Percentiles rank a stretch among this genome's conserved stretches.
Evolutionary conservation across 2,797 vertebrate genomes (phyloP).

Genomic region (Euthynnus affinis): DNA sequence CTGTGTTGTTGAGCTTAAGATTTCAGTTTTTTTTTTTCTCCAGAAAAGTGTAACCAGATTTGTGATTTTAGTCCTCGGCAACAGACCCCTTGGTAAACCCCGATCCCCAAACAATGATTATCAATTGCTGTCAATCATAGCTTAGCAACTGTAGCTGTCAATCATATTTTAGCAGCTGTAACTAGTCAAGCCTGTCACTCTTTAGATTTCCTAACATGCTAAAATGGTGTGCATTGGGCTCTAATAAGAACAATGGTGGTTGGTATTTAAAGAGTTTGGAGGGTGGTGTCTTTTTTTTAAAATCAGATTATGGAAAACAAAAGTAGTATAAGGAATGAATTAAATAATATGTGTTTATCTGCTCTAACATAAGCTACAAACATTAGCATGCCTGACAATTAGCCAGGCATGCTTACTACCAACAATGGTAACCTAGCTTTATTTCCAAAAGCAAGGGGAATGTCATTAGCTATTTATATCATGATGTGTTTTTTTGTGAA

Average conservation of each 20-base stretch:
- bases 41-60: constrained; percentile 3
- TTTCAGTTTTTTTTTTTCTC: background rate
- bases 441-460: background rate
- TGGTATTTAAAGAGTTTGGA: background rate
- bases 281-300: background rate
- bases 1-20: background rate
- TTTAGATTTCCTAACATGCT: background rate
- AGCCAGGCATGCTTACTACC: background rate
- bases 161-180: background rate
- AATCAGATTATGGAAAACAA: background rate
- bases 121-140: background rate
- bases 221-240: too few relatives aligned
- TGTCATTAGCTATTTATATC: background rate
- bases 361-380: background rate
- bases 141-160: background rate
- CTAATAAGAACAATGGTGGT: too few relatives aligned
- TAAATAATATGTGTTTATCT: background rate
- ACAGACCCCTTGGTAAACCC: constrained; percentile 4
- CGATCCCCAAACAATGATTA: too few relatives aligned
- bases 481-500: background rate
- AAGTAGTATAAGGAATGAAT: background rate
- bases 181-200: background rate
- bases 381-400: background rate
- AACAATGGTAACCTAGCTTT: background rate
- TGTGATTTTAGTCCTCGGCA: background rate